Evolutionary conservation across 1,140 invertebrate genomes (phyloP).

Genomic region (Metaphire vulgaris): DNA sequence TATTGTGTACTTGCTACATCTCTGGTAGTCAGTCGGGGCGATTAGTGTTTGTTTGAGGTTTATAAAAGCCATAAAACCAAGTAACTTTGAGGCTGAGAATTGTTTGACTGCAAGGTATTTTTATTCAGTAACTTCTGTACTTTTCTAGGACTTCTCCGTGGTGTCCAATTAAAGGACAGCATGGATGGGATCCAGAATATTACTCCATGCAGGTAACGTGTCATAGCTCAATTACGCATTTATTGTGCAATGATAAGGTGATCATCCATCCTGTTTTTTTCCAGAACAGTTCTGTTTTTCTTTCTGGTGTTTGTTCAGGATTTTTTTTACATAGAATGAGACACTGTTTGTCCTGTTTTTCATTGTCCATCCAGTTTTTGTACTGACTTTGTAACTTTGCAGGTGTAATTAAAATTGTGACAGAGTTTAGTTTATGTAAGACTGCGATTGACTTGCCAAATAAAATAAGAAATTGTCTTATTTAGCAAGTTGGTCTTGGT

Average conservation of each 20-base stretch:
- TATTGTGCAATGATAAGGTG: neutral
- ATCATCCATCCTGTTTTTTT: neutral
- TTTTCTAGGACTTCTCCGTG: constrained; percentile 29
- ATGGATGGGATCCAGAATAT: constrained; percentile 43
- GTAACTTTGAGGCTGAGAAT: neutral
- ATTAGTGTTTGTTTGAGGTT: neutral
- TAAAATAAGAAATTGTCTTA: too few relatives aligned
- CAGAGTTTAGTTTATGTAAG: too few relatives aligned
- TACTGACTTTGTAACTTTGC: too few relatives aligned
- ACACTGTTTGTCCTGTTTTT: neutral
- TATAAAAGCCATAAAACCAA: neutral
- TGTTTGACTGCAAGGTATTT: neutral
- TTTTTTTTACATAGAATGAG: neutral
- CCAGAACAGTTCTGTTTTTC: neutral
- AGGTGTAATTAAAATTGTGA: too few relatives aligned
- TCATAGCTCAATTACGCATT: neutral
- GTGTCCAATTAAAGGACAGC: constrained; percentile 36
- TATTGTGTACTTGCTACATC: too few relatives aligned
- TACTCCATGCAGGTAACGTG: constrained; percentile 38
- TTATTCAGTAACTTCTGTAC: neutral
- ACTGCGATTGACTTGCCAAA: too few relatives aligned
- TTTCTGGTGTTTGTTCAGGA: neutral
- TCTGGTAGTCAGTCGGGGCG: neutral
- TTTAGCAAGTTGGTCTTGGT: too few relatives aligned
- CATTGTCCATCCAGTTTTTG: neutral